Conservation (phyloP, 1,140 invertebrate species). For the Heliconius hermathena region DNA sequence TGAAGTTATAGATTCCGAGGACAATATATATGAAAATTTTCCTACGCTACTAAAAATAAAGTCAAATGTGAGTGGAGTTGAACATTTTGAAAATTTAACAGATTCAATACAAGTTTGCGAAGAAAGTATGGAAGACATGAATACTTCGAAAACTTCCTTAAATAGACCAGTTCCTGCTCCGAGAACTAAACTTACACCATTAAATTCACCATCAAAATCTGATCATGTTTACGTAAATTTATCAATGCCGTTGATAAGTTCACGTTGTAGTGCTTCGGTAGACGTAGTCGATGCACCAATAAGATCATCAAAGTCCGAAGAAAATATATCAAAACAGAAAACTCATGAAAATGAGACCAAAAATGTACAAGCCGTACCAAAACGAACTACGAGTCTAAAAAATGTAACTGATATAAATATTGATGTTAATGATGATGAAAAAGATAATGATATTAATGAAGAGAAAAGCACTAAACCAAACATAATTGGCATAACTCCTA, state of each 20-base stretch:
- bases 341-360: constrained; percentile 36
- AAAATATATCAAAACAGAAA: constrained; percentile 58
- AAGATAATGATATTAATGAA: constrained; percentile 43
- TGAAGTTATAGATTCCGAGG: constrained; percentile 50
- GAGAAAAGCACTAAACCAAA: constrained; percentile 63
- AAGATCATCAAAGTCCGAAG: constrained; percentile 65
- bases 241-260: constrained; percentile 75
- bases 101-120: constrained; percentile 79
- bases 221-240: constrained; percentile 77
- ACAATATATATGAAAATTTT: constrained; percentile 73
- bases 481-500: constrained; percentile 73
- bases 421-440: constrained; percentile 40
- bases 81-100: constrained; percentile 78
- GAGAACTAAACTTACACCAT: constrained; percentile 68
- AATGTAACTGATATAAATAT: constrained; percentile 38
- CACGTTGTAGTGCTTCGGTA: constrained; percentile 52
- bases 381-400: constrained; percentile 38
- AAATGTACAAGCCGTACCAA: constrained; percentile 33
- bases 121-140: constrained; percentile 52
- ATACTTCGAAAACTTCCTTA: constrained; percentile 59
- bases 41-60: constrained; percentile 61
- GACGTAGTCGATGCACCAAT: constrained; percentile 68
- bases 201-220: constrained; percentile 57
- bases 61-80: constrained; percentile 68
- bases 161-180: constrained; percentile 73